Base-by-base conservation (phyloP, 1,140 invertebrate species). In the Druon quercuslanigerum region DNA sequence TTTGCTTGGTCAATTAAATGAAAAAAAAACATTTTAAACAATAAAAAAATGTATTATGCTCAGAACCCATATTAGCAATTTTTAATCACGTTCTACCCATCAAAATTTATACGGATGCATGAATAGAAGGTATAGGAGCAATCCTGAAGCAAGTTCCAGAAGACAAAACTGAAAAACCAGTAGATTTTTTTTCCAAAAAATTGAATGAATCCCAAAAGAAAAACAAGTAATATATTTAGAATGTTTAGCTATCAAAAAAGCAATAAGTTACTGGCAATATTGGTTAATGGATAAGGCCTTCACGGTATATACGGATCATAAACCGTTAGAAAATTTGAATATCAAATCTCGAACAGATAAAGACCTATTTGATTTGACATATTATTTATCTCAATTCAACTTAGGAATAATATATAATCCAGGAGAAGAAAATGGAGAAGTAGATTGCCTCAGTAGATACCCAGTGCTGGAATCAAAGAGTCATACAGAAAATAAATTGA, bases 31-130 rank as follows among this genome's bases (percentile, higher is more conserved):
- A 13, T 79, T 81, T 73, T 25, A 79, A 25, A 51, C 70, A 54
- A 75, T 71, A 73, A 81, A 79, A 81, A 16, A 74, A 20, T 56
- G n/a, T 74, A 20, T 40, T 78, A 0, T 78, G 80, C 51, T 52
- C 80, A 46, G 19, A 51, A 54, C 80, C 80, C 51, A 57, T 71
- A 51, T 71, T 81, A 50, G 75, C 75, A 40, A 81, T 84, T 6
- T 84, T 79, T 72, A 71, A 84, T 72, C 79, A 74, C 51, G 46
- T 71, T 25, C n/a, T 72, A 51, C 72, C 77, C 51, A 81, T 79
- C 72, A 66, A 54, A 33, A 83, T 84, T 72, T 81, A 78, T 46
- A 84, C 83, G 17, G 79, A 84, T 51, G 81, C 77, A 13, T 79
- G 77, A 60, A 50, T 79, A 40, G 40, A 81, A 76, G 75, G 81